phyloP scores from a whole-genome alignment of 2,113 vertebrate genomes.

The Platichthys flesus region DNA sequence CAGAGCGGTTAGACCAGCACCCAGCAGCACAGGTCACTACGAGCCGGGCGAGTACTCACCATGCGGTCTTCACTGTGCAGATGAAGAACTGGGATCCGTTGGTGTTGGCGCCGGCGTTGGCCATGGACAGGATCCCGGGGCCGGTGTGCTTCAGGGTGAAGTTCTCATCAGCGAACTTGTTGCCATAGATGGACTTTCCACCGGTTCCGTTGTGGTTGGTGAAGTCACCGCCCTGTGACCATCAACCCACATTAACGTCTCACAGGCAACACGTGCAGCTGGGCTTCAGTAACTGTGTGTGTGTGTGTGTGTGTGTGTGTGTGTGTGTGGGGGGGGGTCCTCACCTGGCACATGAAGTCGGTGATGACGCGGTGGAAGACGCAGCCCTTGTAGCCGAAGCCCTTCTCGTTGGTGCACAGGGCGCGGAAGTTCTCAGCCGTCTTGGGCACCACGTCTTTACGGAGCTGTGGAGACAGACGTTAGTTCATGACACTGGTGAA shows the following conservation, averaged over 20 bases:
- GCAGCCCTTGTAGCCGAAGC: slow-evolving; percentile 93
- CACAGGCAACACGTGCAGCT: too few species aligned
- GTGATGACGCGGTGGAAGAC: slow-evolving; percentile 94
- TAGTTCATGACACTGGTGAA: not conserved
- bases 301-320: too few species aligned
- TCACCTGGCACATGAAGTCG: slow-evolving; percentile 95
- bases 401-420: slow-evolving; percentile 90
- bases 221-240: slow-evolving; percentile 91
- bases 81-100: slow-evolving; percentile 99
- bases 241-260: not conserved
- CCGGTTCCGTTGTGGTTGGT: slow-evolving; percentile 96
- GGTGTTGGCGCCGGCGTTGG: slow-evolving; percentile 94
- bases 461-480: slow-evolving; percentile 39
- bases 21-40: too few species aligned
- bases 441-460: slow-evolving; percentile 88
- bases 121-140: slow-evolving; percentile 91
- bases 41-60: slow-evolving; percentile 80
- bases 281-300: too few species aligned
- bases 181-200: slow-evolving; percentile 95
- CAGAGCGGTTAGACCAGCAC: not conserved
- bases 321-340: not conserved
- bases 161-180: slow-evolving; percentile 95
- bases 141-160: slow-evolving; percentile 89
- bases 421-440: slow-evolving; percentile 95
- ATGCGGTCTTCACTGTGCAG: slow-evolving; percentile 87